Base-by-base conservation (phyloP, 2,888 invertebrate species). In the Leptodirus hochenwartii region DNA sequence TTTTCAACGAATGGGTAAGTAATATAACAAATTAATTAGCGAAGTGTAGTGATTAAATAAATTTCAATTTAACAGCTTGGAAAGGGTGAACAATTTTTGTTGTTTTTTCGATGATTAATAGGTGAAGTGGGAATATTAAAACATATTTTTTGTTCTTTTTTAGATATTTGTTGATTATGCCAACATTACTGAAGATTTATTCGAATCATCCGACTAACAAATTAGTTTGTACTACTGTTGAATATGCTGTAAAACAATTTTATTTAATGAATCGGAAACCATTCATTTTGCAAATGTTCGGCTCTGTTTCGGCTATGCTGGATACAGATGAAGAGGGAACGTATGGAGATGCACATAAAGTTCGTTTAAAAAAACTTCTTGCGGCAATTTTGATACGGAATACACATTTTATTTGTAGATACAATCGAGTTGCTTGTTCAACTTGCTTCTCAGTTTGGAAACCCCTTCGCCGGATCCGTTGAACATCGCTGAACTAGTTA, bases 251-350 rank as follows among this genome's bases (percentile, higher is more conserved):
- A 9, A 91, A 95, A 48, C 96, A 98, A 51, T 96, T 99, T 57
- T 99, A 96, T 56, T 65, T 96, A 34, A 70, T 99, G 53, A 98
- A 99, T 50, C 69, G 98, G 29, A 96, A 96, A 49, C 96, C 96
- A 2, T 98, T 98, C 47, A 87, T 98, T 42, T 62, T 98, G 29
- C 95, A 96, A 67, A 91, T 96, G 91, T 96, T 98, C 59, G 98
- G 98, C 2, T 91, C 93, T 3, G 85, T 95, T 0, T 95, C 96
- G 0, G 87, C 91, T 2, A 85, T 95, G 49, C 61, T 98, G 42
- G 95, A 96, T 49, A 87, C 85, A 0, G 85, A 85, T 44, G 82
- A 82, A 47, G 74, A 77, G 39, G 77, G 82, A 17, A 70, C 76
- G 4, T 82, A 77, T 47, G 90, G 90, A 4, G 88, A 91, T 56